Percentiles rank a stretch among this genome's conserved stretches.
These are phyloP conservation scores for Penaeus indicus DNA, from an alignment of 1,140 invertebrate species.

Conservation along the genomic window DNA sequence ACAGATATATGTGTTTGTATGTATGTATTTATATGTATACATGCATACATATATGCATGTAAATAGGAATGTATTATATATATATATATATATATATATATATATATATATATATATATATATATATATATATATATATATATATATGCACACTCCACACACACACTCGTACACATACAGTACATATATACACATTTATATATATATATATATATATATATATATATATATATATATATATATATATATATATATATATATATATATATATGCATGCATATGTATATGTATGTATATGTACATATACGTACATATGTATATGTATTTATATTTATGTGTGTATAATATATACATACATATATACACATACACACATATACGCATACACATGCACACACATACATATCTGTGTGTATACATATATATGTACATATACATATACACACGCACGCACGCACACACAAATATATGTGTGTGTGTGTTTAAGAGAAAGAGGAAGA, in stretches of 20 bases:
- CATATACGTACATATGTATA: not conserved
- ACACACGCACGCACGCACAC: constrained; percentile 5
- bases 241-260: constrained; percentile 22
- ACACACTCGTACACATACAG: not conserved
- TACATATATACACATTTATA: not conserved
- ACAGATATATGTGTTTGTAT: not conserved
- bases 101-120: not conserved
- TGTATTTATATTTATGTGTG: not conserved
- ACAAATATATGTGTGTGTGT: constrained; percentile 9
- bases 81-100: not conserved
- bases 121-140: not conserved
- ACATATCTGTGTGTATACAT: not conserved
- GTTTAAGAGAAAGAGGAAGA: constrained; percentile 13
- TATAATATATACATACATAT: not conserved
- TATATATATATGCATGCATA: not conserved
- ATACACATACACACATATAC: not conserved
- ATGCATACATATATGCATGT: not conserved
- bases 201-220: not conserved
- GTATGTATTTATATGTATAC: not conserved
- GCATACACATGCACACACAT: too few relatives aligned
- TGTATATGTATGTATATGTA: not conserved
- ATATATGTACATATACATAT: constrained; percentile 19
- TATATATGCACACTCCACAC: not conserved
- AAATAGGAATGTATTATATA: too few relatives aligned
- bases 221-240: constrained; percentile 37